phyloP scores from a whole-genome alignment of 2,113 vertebrate genomes.

The human region GRCh38 chr6:136309001-136309500 shows the following conservation, averaged over 20 bases:
- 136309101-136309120: background rate
- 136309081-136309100: background rate
- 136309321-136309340: no score
- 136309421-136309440: no score
- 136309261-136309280: no score
- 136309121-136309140: background rate
- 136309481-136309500: background rate
- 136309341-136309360: no score
- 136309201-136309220: background rate
- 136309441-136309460: no score
- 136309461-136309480: no score
- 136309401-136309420: no score
- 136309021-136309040: conserved; percentile 15
- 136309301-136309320: no score
- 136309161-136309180: background rate
- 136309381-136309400: no score
- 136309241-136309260: background rate
- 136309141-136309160: background rate
- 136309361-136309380: no score
- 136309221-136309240: background rate
- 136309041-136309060: conserved; percentile 31
- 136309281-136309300: no score
- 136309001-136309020: conserved; percentile 41
- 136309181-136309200: background rate
- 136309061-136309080: background rate